Evolutionary conservation across 2,797 vertebrate genomes (phyloP).

Genomic region (Phoxinus dragarum): DNA sequence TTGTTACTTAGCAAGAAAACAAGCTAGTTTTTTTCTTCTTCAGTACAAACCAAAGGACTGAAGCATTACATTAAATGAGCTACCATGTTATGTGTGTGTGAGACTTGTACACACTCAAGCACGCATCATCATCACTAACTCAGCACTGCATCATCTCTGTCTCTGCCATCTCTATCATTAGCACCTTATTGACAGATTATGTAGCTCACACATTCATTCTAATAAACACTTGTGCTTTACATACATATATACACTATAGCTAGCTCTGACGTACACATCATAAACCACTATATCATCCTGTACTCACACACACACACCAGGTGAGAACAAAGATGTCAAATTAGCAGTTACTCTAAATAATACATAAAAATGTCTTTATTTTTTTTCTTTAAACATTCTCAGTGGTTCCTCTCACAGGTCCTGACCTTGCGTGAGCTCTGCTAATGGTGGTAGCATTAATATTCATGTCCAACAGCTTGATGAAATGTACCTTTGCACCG

Average conservation of each 20-base stretch:
- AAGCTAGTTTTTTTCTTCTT: neutral
- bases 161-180: constrained; percentile 16
- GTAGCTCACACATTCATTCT: neutral
- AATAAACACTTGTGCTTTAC: constrained; percentile 5
- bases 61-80: neutral
- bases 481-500: constrained; percentile 65
- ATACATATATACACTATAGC: neutral
- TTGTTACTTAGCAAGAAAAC: neutral
- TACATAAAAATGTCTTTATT: constrained; percentile 54
- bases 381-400: constrained; percentile 25
- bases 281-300: neutral
- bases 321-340: constrained; percentile 58
- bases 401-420: constrained; percentile 28
- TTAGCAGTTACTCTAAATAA: constrained; percentile 61
- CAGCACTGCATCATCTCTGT: constrained; percentile 24
- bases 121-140: constrained; percentile 16
- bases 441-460: constrained; percentile 65
- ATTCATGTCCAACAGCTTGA: constrained; percentile 73
- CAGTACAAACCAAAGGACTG: neutral
- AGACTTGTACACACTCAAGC: constrained; percentile 8
- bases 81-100: neutral
- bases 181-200: constrained; percentile 23
- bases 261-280: neutral
- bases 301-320: constrained; percentile 3
- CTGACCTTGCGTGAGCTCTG: constrained; percentile 59